These are phyloP conservation scores for Dendrolimus pini DNA, from an alignment of 2,888 invertebrate species.

Conservation along the genomic window DNA sequence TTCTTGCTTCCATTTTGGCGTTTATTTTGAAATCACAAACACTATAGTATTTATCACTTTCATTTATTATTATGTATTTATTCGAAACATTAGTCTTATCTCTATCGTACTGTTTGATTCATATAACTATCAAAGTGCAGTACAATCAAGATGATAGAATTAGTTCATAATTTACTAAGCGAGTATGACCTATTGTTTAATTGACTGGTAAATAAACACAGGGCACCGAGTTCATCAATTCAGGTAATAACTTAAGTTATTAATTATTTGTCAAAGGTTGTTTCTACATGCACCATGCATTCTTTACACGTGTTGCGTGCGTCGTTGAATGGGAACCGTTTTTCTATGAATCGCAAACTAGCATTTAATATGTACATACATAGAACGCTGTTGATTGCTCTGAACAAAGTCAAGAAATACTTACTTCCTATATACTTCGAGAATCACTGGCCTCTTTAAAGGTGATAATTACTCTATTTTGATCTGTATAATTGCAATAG, in stretches of 20 bases:
- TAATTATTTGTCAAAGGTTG: slow-evolving; percentile 30
- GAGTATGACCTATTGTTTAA: slow-evolving; percentile 30
- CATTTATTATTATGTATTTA: no score
- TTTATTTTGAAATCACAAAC: no score
- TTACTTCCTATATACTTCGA: no score
- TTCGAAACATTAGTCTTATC: no score
- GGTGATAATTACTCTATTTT: no score
- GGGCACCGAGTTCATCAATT: slow-evolving; percentile 17
- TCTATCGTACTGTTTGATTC: no score
- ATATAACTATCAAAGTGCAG: background rate
- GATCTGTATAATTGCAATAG: no score
- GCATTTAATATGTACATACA: background rate
- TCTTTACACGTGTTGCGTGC: slow-evolving; percentile 26
- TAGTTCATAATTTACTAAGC: slow-evolving; percentile 23
- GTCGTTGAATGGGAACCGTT: slow-evolving; percentile 14
- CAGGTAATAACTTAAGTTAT: slow-evolving; percentile 22
- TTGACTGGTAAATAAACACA: slow-evolving; percentile 23
- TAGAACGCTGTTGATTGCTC: background rate
- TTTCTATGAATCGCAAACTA: slow-evolving; percentile 7
- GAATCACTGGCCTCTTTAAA: no score
- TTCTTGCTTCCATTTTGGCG: no score
- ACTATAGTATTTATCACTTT: no score
- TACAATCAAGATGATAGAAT: slow-evolving; percentile 15
- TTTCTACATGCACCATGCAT: slow-evolving; percentile 18
- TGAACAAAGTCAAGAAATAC: no score